Conservation (phyloP, 2,888 invertebrate genomes). For the Helobdella robusta region DNA sequence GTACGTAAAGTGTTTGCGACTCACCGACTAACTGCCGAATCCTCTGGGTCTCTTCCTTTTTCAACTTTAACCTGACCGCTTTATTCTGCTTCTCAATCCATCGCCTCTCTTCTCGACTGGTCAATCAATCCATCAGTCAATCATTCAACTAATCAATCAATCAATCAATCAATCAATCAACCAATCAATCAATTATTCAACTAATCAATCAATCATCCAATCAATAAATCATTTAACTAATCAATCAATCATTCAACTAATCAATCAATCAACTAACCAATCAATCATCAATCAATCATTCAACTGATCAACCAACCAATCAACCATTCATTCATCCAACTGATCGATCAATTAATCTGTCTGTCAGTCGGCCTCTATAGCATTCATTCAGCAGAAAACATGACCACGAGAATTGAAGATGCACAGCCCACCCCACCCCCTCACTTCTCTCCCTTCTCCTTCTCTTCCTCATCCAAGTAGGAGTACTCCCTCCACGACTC, state of each 20-base stretch:
- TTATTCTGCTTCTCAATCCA: slow-evolving; percentile 99
- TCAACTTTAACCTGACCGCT: slow-evolving; percentile 76
- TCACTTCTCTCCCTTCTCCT: slow-evolving; percentile 82
- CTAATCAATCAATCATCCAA: slow-evolving; percentile 1
- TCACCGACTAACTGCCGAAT: slow-evolving; percentile 70
- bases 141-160: not conserved
- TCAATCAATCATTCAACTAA: too few relatives aligned
- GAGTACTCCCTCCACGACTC: slow-evolving; percentile 99
- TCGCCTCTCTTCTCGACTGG: slow-evolving; percentile 74
- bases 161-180: not conserved
- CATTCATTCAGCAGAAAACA: too few relatives aligned
- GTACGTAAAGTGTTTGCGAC: slow-evolving; percentile 28
- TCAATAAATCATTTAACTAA: too few relatives aligned
- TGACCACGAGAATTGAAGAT: too few relatives aligned
- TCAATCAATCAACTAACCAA: too few relatives aligned
- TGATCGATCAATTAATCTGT: too few relatives aligned
- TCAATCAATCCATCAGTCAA: not conserved
- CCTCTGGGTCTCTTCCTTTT: slow-evolving; percentile 91
- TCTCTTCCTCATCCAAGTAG: slow-evolving; percentile 95
- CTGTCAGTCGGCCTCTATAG: too few relatives aligned
- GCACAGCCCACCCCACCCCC: too few relatives aligned
- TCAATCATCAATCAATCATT: too few relatives aligned
- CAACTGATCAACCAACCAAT: too few relatives aligned
- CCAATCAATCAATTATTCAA: not conserved
- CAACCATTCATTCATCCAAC: too few relatives aligned